Base-by-base conservation (phyloP, 2,888 invertebrate genomes). In the Eurytoma californica region DNA sequence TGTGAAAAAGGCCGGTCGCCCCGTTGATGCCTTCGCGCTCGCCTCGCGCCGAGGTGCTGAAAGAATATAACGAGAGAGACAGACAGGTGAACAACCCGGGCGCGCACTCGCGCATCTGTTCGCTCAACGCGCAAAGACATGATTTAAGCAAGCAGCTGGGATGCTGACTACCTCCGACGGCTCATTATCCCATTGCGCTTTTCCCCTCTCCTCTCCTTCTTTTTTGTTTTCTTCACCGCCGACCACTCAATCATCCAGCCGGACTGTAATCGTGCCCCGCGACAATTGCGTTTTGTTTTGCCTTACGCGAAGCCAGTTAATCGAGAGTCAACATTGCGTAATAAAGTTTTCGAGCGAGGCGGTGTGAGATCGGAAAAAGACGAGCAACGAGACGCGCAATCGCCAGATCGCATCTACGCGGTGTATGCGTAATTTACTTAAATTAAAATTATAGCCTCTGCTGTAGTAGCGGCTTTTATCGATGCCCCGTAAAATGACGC, bases 381-480 rank as follows among this genome's bases (percentile, higher is more conserved):
- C 16, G 53, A 72, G 61, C 60, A 65, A 57, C 49, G 30, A 70
- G 66, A 14, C 61, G 16, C 24, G 28, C 72, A 67, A 72, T 72
- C 67, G 39, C n/a, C 47, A 77, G 66, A 77, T 72, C 67, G 18
- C 24, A 72, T 77, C 67, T 55, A 0, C 67, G 28, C 66, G 47
- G 39, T 16, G 14, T 65, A 20, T 28, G 58, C 24, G 39, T 77
- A 77, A 77, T 39, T 77, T 72, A 70, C 60, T 49, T 24, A 63
- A 70, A 77, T 70, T 77, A 70, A 77, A 77, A 77, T 77, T 77
- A 70, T 30, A 77, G 63, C 77, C 53, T 49, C 61, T 20, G 53
- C 9, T 47, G 53, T 69, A 69, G 69, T 63, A 20, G 24, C 12
- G 60, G 55, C 61, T 69, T 39, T 76, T 63, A 76, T 69, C 69